Evolutionary conservation across 2,888 invertebrate species (phyloP), one percentile per base, ranked within the genome.

Genomic region (Smittia aterrima): DNA sequence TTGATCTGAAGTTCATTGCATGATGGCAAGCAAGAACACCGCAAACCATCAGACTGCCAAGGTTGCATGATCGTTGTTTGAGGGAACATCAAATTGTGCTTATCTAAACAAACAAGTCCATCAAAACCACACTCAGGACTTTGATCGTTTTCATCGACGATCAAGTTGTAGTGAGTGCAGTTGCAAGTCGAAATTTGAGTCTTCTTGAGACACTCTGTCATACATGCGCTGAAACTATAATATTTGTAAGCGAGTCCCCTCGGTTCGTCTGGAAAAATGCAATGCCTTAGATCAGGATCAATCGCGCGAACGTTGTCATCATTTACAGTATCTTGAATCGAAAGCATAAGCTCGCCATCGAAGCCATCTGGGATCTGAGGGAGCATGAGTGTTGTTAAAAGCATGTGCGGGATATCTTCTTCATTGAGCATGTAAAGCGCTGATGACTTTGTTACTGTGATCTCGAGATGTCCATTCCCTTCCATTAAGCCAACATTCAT

Each of bases 191-290:
- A 79, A 53, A 88, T 77, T 77, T 91, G 90, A 0, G 86, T 85
- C 16, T 81, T 79, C 77, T 89, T 88, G 40, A 90, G 82, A 78
- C 91, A 91, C 58, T 89, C 87, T 0, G 89, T 86, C 1, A 87
- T 86, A 79, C 92, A 92, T 0, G 89, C 86, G 78, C 89, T 90
- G 80, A 88, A 91, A 64, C 91, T 92, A 79, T 92, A 92, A 47
- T 85, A 83, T 0, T 86, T 85, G 78, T 88, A 90, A 0, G 88
- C 80, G 1, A 86, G 85, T 7, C 85, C 81, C 67, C 85, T 81
- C 16, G 86, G 85, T 80, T 92, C 92, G 64, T 88, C 82, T 38
- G 86, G 83, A 79, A 90, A 92, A n/a, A 87, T 85, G 78, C 92
- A 92, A 41, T 88, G 87, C 16, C 92, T 85, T 77, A 89, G 88